phyloP scores from a whole-genome alignment of 2,888 invertebrate species.

The Mythimna ferrago region DNA sequence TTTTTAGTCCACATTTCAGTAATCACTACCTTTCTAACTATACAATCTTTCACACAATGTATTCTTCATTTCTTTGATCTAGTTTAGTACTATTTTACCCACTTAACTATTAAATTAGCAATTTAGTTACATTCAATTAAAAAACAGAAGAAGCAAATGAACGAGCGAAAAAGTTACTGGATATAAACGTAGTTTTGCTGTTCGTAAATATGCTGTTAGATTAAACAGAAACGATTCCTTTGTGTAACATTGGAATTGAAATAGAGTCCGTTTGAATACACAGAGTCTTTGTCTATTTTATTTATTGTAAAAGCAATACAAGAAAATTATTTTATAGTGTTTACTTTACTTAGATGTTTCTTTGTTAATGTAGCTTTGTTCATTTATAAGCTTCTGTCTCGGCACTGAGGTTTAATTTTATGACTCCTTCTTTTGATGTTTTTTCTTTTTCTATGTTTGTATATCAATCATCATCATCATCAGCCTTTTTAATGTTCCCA shows the following conservation, averaged over 20 bases:
- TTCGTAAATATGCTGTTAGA: conserved; percentile 33
- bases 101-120: not conserved
- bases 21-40: too few relatives aligned
- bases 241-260: conserved; percentile 35
- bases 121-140: not conserved
- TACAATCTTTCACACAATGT: too few relatives aligned
- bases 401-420: not conserved
- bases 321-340: not conserved
- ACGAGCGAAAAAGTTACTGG: not conserved
- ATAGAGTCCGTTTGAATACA: conserved; percentile 32
- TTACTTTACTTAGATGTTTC: not conserved
- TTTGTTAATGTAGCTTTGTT: conserved; percentile 16
- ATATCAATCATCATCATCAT: too few relatives aligned
- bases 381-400: not conserved
- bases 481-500: too few relatives aligned
- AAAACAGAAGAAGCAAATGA: not conserved
- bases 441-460: not conserved
- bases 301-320: conserved; percentile 17
- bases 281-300: conserved; percentile 36
- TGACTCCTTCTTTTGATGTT: not conserved
- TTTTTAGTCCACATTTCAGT: too few relatives aligned
- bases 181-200: not conserved
- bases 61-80: not conserved
- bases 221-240: conserved; percentile 36
- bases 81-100: not conserved